Base-by-base conservation (phyloP, 1,140 invertebrate genomes). In the Neelides sp. region DNA sequence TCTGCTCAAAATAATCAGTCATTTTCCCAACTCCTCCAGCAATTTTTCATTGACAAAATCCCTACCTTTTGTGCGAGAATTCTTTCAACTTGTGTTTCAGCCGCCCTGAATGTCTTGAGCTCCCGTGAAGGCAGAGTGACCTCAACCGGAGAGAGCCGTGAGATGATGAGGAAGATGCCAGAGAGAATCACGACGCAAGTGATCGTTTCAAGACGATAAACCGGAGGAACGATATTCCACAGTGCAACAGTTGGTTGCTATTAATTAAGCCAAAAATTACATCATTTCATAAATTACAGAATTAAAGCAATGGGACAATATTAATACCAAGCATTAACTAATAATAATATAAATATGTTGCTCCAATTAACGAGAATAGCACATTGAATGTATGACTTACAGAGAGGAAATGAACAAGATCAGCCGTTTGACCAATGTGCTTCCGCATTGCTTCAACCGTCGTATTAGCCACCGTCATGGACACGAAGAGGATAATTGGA, bases 241-340 rank as follows among this genome's bases (percentile, higher is more conserved):
- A 62, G 15, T 1, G 48, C 45, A 19, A 63, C 58, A 37, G 71
- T 24, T 8, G 69, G 67, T 52, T 62, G 64, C 71, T 72, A 58
- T 8, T 55, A 61, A 27, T 56, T 43, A n/a, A 17, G 26, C 10
- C 8, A 40, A 15, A 22, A 34, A 2, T 23, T 36, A 36, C 8
- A 26, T 35, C 19, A 37, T 28, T 15, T 37, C 4, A 48, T 45
- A 37, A 10, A 15, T 19, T 28, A 41, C 10, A 19, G 27, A 28
- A 42, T 13, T 17, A 34, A 19, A 43, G 7, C 45, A 27, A 5
- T 49, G 13, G 42, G 4, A 10, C 8, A n/a, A 39, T 26, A 27
- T 19, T 34, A 20, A 20, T 46, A 1, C 12, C 12, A 32, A 17
- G 34, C 20, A 8, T 2, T n/a, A 28, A 28, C 28, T 35, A 36